Evolutionary conservation across 1,140 invertebrate species (phyloP).

Genomic region (Drosophila bocqueti): DNA sequence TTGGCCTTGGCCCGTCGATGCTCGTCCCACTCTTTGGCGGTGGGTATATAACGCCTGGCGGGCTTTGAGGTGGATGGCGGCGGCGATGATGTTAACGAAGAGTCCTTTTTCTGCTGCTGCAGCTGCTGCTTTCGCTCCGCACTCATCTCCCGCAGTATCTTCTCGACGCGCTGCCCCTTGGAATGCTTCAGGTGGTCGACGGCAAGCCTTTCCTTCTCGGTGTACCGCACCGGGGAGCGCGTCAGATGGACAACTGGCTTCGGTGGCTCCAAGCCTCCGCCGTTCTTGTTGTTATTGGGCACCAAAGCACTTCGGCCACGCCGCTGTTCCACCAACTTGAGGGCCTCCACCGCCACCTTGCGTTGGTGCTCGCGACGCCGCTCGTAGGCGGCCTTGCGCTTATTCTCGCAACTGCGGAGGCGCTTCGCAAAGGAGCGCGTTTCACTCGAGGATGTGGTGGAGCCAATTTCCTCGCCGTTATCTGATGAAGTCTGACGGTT

Average conservation of each 20-base stretch:
- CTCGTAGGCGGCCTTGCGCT: neutral
- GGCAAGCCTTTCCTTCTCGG: conserved; percentile 26
- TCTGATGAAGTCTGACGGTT: neutral
- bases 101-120: neutral
- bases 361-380: conserved; percentile 50
- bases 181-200: conserved; percentile 34
- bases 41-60: conserved; percentile 58
- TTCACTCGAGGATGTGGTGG: neutral
- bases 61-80: too few relatives aligned
- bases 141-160: conserved; percentile 56
- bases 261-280: neutral
- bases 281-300: rapidly evolving
- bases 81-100: too few relatives aligned
- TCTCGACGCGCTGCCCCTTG: conserved; percentile 57
- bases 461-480: neutral
- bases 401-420: neutral
- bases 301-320: conserved; percentile 24
- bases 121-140: conserved; percentile 2
- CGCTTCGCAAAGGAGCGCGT: neutral
- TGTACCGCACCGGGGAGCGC: conserved; percentile 34
- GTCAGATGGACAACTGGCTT: conserved; percentile 35
- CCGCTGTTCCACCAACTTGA: conserved; percentile 54
- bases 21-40: conserved; percentile 67
- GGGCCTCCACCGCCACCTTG: conserved; percentile 58
- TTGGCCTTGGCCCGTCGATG: conserved; percentile 25